Conservation (phyloP, 2,113 vertebrate species). For the Rhinolophus ferrumequinum region DNA sequence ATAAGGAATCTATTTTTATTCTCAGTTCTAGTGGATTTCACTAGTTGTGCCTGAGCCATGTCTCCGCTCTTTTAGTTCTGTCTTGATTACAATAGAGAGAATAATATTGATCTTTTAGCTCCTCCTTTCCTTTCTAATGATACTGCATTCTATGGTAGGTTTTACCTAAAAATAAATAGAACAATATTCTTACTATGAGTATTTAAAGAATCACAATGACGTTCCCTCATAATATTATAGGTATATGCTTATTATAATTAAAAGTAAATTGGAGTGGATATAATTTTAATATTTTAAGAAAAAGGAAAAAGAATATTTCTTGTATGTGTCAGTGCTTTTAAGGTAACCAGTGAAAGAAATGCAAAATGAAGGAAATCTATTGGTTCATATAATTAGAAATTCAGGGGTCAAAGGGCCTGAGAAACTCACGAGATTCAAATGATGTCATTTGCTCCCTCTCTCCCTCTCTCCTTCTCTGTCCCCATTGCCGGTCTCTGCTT, state of each 20-base stretch:
- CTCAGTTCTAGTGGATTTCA: not conserved
- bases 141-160: not conserved
- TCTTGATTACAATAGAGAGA: not conserved
- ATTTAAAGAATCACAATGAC: not conserved
- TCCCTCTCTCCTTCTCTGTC: not conserved
- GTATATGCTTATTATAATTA: not conserved
- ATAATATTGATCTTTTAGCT: not conserved
- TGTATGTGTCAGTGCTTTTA: not conserved
- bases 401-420: not conserved
- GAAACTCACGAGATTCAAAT: not conserved
- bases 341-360: not conserved
- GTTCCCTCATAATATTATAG: not conserved
- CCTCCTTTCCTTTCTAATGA: not conserved
- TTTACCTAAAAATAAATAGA: not conserved
- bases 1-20: not conserved
- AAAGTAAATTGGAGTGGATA: not conserved
- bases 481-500: not conserved
- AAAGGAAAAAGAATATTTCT: not conserved
- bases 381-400: not conserved
- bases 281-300: slow-evolving; percentile 3
- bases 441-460: not conserved
- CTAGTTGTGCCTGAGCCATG: not conserved
- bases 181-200: not conserved
- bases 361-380: not conserved
- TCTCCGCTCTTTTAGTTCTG: not conserved